A percentile compares a stretch with the other conserved stretches of the same genome.
Conservation (phyloP, 2,888 invertebrate genomes). For the Alloscopus bannaensis region DNA sequence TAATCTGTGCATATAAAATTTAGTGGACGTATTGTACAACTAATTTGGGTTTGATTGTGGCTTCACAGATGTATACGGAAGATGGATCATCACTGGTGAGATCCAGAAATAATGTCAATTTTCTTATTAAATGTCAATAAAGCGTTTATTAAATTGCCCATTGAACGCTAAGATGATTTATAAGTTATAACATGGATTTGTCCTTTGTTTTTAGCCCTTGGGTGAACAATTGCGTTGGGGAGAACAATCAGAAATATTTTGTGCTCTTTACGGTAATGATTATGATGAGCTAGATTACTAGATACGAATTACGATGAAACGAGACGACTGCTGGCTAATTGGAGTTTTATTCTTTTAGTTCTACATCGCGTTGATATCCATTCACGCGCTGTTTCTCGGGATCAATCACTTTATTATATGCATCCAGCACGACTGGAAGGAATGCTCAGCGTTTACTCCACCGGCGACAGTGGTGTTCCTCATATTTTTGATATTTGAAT, state of each 20-base stretch:
- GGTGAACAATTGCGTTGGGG: conserved; percentile 99
- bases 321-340: neutral
- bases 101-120: neutral
- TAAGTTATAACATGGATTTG: neutral
- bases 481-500: conserved; percentile 94
- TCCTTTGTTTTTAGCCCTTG: conserved; percentile 82
- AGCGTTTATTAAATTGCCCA: neutral
- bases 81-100: conserved; percentile 85
- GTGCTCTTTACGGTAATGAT: conserved; percentile 94
- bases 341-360: conserved; percentile 45
- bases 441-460: conserved; percentile 94
- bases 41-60: conserved; percentile 74
- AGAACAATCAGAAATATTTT: conserved; percentile 99
- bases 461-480: conserved; percentile 96
- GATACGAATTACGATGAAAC: neutral
- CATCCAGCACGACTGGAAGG: conserved; percentile 93
- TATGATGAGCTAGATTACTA: too few species aligned
- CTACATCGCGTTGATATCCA: conserved; percentile 97
- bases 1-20: neutral
- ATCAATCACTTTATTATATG: conserved; percentile 96
- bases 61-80: conserved; percentile 83
- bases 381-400: conserved; percentile 92
- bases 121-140: neutral
- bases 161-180: neutral
- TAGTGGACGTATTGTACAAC: neutral